Base-by-base conservation (phyloP, 2,888 invertebrate species). In the Caenorhabditis becei region DNA sequence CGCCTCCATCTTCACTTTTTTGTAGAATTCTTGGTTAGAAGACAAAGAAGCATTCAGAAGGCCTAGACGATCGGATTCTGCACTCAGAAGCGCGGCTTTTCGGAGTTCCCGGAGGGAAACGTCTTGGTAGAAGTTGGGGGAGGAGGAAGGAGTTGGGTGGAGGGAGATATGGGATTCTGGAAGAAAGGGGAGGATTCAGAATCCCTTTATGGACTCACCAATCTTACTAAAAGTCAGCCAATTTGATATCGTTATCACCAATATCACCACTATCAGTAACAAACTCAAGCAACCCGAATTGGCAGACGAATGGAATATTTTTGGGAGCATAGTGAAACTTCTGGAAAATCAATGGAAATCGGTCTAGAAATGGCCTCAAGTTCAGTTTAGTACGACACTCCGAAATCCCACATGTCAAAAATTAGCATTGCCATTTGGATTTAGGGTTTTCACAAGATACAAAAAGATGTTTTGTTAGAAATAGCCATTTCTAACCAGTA, bases 1-100 rank as follows among this genome's bases (percentile, higher is more conserved):
- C 1, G 78, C 70, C 35, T 77, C 77, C 37, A 47, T 20, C 20
- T 67, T 75, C 2, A 67, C 54, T 44, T 28, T 54, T 10, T 32
- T 5, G 18, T 53, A 75, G 32, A 67, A 75, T 1, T 16, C 35
- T 8, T 28, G n/a, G 18, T 54, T 20, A 10, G 51, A 20, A 0
- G 1, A 5, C 11, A n/a, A 24, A 0, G 65, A 56, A 1, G 72
- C 56, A 7, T 24, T 23, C 14, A 47, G 24, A 0, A 63, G 11
- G 0, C 10, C 44, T 11, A 1, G 18, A 8, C 16, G 23, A n/a
- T 47, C 35, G 0, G 35, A 18, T 35, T 54, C 47, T 5, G 72
- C 28, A n/a, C 20, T 54, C 23, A 51, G 8, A n/a, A 32, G 7
- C 23, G 53, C 26, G 23, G 53, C 44, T 11, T 28, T 24, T n/a